A percentile compares a stretch with the other conserved stretches of the same genome.
phyloP scores from a whole-genome alignment of 2,888 invertebrate species.

The Psococerastis gibbosa region DNA sequence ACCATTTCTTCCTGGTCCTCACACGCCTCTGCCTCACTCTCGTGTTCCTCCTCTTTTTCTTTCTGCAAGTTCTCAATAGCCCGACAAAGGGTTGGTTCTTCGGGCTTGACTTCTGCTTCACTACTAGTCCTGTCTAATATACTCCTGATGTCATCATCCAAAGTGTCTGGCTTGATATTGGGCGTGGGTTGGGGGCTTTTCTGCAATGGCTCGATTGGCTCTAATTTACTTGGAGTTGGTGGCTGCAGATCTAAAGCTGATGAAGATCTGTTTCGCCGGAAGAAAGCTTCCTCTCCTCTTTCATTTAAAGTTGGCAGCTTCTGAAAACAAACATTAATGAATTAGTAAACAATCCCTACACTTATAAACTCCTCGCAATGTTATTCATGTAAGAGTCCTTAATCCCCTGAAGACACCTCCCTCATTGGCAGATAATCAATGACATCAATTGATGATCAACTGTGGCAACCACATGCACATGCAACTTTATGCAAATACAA shows the following conservation, averaged over 20 bases:
- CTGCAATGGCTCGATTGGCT: not conserved
- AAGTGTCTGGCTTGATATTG: not conserved
- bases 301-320: not conserved
- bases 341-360: too few relatives aligned
- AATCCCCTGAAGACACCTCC: too few relatives aligned
- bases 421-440: too few relatives aligned
- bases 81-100: not conserved
- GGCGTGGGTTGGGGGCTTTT: not conserved
- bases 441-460: too few relatives aligned
- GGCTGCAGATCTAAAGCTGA: conserved; percentile 4
- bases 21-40: conserved; percentile 24
- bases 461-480: too few relatives aligned
- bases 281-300: not conserved
- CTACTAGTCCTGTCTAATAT: not conserved
- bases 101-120: not conserved
- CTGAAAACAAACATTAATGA: conserved; percentile 6
- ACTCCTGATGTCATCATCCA: not conserved
- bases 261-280: conserved; percentile 2
- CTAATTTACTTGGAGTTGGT: not conserved
- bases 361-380: too few relatives aligned
- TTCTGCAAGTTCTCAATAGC: conserved; percentile 18
- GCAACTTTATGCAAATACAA: too few relatives aligned
- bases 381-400: too few relatives aligned
- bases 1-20: not conserved
- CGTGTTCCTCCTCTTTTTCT: conserved; percentile 28